These are phyloP conservation scores for Colossoma macropomum DNA, from an alignment of 2,113 vertebrate genomes.

Conservation along the genomic window DNA sequence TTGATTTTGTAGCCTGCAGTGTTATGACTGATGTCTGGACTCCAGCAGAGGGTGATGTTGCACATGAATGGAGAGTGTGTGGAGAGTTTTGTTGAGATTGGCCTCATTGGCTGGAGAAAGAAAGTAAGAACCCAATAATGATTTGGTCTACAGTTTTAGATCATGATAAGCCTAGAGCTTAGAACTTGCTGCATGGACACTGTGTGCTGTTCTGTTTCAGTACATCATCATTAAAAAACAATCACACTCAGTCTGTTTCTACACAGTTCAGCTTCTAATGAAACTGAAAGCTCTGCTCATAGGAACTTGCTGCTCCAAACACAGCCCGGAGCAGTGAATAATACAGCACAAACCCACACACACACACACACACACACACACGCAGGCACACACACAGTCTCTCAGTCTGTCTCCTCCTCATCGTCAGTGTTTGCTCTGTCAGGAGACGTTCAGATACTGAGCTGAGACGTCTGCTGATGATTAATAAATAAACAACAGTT, in stretches of 20 bases:
- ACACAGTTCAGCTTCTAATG: not conserved
- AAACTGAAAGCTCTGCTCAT: not conserved
- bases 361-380: conserved; percentile 15
- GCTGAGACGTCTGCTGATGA: conserved; percentile 37
- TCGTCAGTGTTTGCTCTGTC: conserved; percentile 14
- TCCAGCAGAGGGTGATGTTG: too few relatives aligned
- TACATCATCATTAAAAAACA: too few relatives aligned
- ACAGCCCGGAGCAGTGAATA: not conserved
- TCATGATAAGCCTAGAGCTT: too few relatives aligned
- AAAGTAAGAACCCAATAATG: too few relatives aligned
- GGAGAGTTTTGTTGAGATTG: too few relatives aligned
- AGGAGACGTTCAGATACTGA: conserved; percentile 30
- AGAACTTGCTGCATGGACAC: too few relatives aligned
- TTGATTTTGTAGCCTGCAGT: too few relatives aligned
- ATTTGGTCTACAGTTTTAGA: too few relatives aligned
- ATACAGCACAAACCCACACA: conserved; percentile 19
- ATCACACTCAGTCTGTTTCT: not conserved
- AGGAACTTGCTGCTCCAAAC: not conserved
- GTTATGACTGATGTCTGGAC: too few relatives aligned
- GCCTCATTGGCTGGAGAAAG: too few relatives aligned
- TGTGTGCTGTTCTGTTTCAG: too few relatives aligned
- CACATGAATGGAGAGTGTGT: too few relatives aligned
- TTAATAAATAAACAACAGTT: conserved; percentile 47
- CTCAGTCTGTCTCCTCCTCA: conserved; percentile 19
- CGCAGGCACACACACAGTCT: not conserved